Conservation (phyloP, 2,113 vertebrate species). For the Azemiops feae region DNA sequence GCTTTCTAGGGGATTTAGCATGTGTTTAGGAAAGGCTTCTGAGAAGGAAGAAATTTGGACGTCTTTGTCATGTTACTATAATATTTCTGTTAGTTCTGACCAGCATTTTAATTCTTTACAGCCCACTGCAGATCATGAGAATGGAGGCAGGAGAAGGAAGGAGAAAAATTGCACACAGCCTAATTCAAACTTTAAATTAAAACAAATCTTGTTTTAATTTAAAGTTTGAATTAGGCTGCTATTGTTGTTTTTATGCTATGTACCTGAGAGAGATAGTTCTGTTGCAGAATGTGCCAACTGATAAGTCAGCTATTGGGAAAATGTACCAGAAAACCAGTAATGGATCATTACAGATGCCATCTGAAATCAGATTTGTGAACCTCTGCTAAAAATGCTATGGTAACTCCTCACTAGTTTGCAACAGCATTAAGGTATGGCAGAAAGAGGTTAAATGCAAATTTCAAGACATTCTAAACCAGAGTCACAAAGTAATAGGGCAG, state of each 20-base stretch:
- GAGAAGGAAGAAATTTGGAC: slow-evolving; percentile 58
- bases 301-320: not conserved
- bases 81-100: slow-evolving; percentile 70
- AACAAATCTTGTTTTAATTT: not conserved
- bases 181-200: not conserved
- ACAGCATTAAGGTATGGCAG: not conserved
- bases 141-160: not conserved
- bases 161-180: not conserved
- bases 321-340: not conserved
- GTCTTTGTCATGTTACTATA: slow-evolving; percentile 72
- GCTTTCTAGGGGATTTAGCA: slow-evolving; percentile 75
- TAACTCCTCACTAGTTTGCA: not conserved
- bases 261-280: not conserved
- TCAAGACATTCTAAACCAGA: not conserved
- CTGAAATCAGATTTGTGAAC: not conserved
- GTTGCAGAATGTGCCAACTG: not conserved
- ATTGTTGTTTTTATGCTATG: not conserved
- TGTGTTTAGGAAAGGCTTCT: slow-evolving; percentile 71
- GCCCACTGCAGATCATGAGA: slow-evolving; percentile 34
- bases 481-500: not conserved
- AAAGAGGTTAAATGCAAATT: not conserved
- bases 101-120: slow-evolving; percentile 62
- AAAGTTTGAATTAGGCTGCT: not conserved
- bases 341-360: not conserved
- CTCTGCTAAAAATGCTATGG: not conserved